A percentile compares a stretch with the other conserved stretches of the same genome.
phyloP scores from a whole-genome alignment of 2,113 vertebrate species.

The Micromys minutus region DNA sequence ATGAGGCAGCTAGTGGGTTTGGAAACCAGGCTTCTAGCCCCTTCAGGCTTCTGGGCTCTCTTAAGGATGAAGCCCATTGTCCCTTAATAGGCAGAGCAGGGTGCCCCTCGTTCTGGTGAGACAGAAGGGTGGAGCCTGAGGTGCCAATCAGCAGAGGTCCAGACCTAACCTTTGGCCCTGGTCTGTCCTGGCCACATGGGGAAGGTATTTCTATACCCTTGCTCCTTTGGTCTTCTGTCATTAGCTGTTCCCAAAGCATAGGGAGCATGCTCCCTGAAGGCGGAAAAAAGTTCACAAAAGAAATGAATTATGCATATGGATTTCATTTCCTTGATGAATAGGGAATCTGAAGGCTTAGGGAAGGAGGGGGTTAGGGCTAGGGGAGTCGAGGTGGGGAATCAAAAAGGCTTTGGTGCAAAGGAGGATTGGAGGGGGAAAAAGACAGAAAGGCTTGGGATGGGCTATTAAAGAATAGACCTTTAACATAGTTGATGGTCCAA shows the following conservation, averaged over 20 bases:
- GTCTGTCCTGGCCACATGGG: constrained; percentile 21
- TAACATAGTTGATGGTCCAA: constrained; percentile 66
- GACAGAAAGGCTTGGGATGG: constrained; percentile 59
- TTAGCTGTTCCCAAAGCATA: constrained; percentile 72
- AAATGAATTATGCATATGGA: constrained; percentile 90
- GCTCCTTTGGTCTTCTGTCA: constrained; percentile 72
- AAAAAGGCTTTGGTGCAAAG: constrained; percentile 39
- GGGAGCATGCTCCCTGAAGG: constrained; percentile 80
- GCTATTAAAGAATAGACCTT: constrained; percentile 73
- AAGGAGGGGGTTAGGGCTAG: constrained; percentile 56
- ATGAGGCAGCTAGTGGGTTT: background rate
- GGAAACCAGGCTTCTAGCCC: constrained; percentile 15
- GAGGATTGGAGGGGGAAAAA: background rate
- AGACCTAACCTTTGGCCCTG: constrained; percentile 56
- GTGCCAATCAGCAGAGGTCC: constrained; percentile 57
- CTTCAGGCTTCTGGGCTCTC: background rate
- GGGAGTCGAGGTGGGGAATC: background rate
- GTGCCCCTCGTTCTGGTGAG: background rate
- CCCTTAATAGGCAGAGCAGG: constrained; percentile 39
- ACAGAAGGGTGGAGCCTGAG: constrained; percentile 53
- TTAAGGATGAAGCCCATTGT: constrained; percentile 45
- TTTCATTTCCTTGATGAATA: constrained; percentile 89
- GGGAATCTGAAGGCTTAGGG: constrained; percentile 81
- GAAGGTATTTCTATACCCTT: constrained; percentile 51
- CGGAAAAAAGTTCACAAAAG: constrained; percentile 86